These are phyloP conservation scores for Iphiclides podalirius DNA, from an alignment of 2,888 invertebrate genomes.

Conservation along the genomic window DNA sequence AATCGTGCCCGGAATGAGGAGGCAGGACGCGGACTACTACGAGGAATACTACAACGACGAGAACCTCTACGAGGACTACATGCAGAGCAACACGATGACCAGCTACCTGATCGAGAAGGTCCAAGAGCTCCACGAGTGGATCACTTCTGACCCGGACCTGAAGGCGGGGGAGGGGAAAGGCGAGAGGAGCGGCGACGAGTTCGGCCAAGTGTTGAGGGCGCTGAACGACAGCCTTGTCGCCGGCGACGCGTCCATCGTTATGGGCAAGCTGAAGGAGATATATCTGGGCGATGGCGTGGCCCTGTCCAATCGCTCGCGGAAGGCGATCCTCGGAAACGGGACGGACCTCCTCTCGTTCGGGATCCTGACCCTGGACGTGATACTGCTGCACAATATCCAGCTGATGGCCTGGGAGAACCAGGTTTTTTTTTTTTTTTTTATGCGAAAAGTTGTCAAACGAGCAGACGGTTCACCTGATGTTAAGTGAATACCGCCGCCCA, in stretches of 20 bases:
- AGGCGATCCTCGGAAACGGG: constrained; percentile 61
- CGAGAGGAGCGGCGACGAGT: constrained; percentile 43
- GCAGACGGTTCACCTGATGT: too few relatives aligned
- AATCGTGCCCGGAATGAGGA: constrained; percentile 36
- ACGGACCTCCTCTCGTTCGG: constrained; percentile 78
- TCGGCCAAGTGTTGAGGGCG: constrained; percentile 63
- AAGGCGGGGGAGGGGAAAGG: constrained; percentile 36
- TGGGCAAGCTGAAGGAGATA: constrained; percentile 73
- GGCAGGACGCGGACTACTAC: constrained; percentile 47
- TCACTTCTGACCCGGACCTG: constrained; percentile 61
- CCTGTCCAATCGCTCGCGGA: constrained; percentile 43
- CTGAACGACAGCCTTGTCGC: constrained; percentile 74
- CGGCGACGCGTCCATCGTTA: constrained; percentile 70
- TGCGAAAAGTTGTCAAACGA: too few relatives aligned
- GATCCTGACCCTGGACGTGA: constrained; percentile 77
- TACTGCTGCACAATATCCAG: constrained; percentile 79
- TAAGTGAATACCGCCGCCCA: too few relatives aligned
- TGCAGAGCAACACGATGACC: constrained; percentile 69
- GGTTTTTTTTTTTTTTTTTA: constrained; percentile 39
- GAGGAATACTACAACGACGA: constrained; percentile 69
- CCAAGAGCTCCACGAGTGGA: constrained; percentile 76
- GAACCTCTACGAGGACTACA: constrained; percentile 69
- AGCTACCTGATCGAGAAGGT: constrained; percentile 74
- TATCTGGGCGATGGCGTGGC: constrained; percentile 70
- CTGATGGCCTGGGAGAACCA: constrained; percentile 79